phyloP scores from a whole-genome alignment of 2,888 invertebrate species.

The Mycalesis mineus region DNA sequence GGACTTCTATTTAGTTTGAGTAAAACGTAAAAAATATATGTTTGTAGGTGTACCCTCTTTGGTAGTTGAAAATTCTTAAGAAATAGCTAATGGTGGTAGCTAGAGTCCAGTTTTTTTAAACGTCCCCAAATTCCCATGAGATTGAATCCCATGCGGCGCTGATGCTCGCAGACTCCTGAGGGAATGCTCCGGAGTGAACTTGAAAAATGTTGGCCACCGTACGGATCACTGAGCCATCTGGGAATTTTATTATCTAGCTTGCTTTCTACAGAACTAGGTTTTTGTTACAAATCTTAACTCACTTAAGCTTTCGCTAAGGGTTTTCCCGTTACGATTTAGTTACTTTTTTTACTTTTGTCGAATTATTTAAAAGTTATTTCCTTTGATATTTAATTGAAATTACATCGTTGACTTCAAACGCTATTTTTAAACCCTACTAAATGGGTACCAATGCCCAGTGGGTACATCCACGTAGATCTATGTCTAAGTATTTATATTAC shows the following conservation, averaged over 20 bases:
- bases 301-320: background rate
- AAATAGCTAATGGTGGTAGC: background rate
- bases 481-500: no score
- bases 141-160: constrained; percentile 73
- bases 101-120: constrained; percentile 52
- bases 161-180: constrained; percentile 53
- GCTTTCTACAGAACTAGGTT: constrained; percentile 6
- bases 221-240: constrained; percentile 21
- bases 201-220: constrained; percentile 51
- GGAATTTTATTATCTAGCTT: constrained; percentile 4
- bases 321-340: background rate
- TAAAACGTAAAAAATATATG: no score
- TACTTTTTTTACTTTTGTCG: no score
- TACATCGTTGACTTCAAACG: no score
- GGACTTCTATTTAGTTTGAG: no score
- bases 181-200: constrained; percentile 55
- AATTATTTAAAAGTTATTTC: no score
- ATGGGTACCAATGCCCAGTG: no score
- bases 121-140: constrained; percentile 68
- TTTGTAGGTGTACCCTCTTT: no score
- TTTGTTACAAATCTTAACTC: background rate
- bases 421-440: no score
- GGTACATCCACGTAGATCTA: no score
- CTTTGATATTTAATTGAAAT: no score
- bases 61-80: no score